Percentiles rank a stretch among this genome's conserved stretches.
These are phyloP conservation scores for Megaleporinus macrocephalus DNA, from an alignment of 2,113 vertebrate genomes.

Conservation along the genomic window DNA sequence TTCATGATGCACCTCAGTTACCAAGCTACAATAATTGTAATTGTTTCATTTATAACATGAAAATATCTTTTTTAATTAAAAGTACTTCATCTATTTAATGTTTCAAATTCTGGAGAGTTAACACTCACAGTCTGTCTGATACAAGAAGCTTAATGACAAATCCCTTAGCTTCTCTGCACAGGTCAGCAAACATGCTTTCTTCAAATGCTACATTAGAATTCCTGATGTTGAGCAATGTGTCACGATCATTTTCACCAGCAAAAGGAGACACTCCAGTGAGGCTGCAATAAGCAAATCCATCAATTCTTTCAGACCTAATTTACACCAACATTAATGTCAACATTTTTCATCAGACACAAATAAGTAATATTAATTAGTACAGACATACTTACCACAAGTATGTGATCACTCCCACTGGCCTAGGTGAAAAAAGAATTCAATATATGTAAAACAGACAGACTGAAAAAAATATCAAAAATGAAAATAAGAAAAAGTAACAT, in stretches of 20 bases:
- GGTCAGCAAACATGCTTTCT: conserved; percentile 89
- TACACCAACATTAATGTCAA: background rate
- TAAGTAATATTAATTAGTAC: background rate
- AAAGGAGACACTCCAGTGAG: conserved; percentile 94
- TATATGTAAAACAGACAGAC: background rate
- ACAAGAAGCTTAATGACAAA: conserved; percentile 96
- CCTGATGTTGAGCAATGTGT: conserved; percentile 88
- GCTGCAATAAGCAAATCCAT: conserved; percentile 67
- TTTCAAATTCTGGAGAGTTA: background rate
- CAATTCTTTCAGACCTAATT: background rate
- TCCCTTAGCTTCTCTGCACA: conserved; percentile 90
- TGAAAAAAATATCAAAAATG: conserved; percentile 8
- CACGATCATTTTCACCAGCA: conserved; percentile 90
- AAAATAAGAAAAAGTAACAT: conserved; percentile 1
- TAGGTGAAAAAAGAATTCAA: conserved; percentile 63
- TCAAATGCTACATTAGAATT: conserved; percentile 95
- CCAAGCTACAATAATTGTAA: background rate
- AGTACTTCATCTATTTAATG: background rate
- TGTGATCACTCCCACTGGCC: conserved; percentile 90
- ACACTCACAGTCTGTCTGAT: conserved; percentile 87
- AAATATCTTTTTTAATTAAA: background rate
- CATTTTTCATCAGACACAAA: background rate
- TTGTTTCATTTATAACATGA: background rate
- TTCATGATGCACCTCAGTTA: background rate
- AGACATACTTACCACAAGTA: conserved; percentile 88